Percentiles rank a stretch among this genome's conserved stretches.
phyloP scores from a whole-genome alignment of 64 coral and sea anemone species.

The Dendronephthya gigantea region DNA sequence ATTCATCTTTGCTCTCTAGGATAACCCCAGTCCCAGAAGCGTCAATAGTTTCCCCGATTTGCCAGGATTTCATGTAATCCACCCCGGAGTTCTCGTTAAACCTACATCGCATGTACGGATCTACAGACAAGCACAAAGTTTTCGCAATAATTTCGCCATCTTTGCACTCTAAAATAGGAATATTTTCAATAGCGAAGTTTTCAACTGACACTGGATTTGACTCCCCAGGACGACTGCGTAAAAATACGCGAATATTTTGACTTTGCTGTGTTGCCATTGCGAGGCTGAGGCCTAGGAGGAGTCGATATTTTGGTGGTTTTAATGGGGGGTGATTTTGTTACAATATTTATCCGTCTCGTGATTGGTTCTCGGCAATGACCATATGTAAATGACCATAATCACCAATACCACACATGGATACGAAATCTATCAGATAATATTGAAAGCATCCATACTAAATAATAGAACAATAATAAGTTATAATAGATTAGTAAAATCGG shows the following conservation, averaged over 20 bases:
- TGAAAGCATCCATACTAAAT: too few relatives aligned
- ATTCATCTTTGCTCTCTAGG: conserved; percentile 37
- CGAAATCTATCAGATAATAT: too few relatives aligned
- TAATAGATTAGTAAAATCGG: too few relatives aligned
- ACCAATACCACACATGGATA: too few relatives aligned
- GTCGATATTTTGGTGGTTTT: too few relatives aligned
- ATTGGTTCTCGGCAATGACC: too few relatives aligned
- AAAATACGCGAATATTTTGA: conserved; percentile 34
- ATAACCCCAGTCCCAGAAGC: conserved; percentile 43
- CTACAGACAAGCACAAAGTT: conserved; percentile 65
- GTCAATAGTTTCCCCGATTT: conserved; percentile 24
- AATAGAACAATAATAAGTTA: too few relatives aligned
- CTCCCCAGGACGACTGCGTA: conserved; percentile 52
- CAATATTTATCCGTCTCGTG: too few relatives aligned
- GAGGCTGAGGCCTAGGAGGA: too few relatives aligned
- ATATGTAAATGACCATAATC: too few relatives aligned
- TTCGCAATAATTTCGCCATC: conserved; percentile 52
- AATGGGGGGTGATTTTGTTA: too few relatives aligned
- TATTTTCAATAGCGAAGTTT: conserved; percentile 44
- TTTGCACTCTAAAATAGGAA: conserved; percentile 8
- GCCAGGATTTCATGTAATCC: conserved; percentile 38
- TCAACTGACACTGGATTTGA: conserved; percentile 37
- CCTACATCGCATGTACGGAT: conserved; percentile 64
- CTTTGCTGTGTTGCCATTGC: conserved; percentile 15
- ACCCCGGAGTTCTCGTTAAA: conserved; percentile 56